Percentiles rank a stretch among this genome's conserved stretches.
These are phyloP conservation scores for Triplophysa yarkandensis DNA, from an alignment of 2,797 vertebrate genomes.

Conservation along the genomic window DNA sequence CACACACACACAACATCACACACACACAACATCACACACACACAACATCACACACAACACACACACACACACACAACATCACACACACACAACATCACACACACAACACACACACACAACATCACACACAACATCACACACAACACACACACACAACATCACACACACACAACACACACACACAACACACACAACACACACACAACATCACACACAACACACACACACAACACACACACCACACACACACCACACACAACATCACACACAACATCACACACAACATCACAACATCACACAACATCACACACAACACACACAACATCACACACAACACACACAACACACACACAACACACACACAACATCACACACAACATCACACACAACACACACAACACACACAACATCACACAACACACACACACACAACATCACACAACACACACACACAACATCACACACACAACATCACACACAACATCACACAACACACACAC, in stretches of 20 bases:
- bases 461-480: too few species aligned
- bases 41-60: slow-evolving; percentile 75
- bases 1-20: slow-evolving; percentile 70
- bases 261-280: too few species aligned
- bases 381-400: too few species aligned
- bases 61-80: neutral
- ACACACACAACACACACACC: neutral
- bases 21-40: neutral
- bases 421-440: too few species aligned
- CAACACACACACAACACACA: neutral
- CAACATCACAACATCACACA: slow-evolving; percentile 93
- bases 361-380: slow-evolving; percentile 16
- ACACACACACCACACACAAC: neutral
- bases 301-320: too few species aligned
- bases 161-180: too few species aligned
- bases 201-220: neutral
- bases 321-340: neutral
- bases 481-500: too few species aligned
- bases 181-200: too few species aligned
- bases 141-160: slow-evolving; percentile 76
- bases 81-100: slow-evolving; percentile 55
- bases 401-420: too few species aligned
- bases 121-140: neutral
- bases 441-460: too few species aligned
- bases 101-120: slow-evolving; percentile 83